Conservation (phyloP, 2,888 invertebrate genomes). For the Dasysyrphus albostriatus region DNA sequence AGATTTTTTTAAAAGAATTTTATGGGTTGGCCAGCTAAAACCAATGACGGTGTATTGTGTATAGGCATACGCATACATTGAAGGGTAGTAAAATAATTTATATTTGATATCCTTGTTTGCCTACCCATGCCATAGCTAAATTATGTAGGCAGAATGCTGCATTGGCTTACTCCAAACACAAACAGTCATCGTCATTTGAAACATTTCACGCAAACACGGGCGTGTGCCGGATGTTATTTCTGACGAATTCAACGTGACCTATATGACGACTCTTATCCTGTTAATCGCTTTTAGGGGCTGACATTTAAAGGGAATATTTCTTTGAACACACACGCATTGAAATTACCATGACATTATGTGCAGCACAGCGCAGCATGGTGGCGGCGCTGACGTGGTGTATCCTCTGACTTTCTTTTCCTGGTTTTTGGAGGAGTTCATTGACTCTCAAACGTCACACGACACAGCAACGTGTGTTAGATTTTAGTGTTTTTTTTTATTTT, state of each 20-base stretch:
- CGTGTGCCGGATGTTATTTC: conserved; percentile 73
- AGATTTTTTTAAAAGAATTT: conserved; percentile 40
- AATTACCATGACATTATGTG: conserved; percentile 56
- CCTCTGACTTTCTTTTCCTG: conserved; percentile 62
- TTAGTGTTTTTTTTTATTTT: neutral
- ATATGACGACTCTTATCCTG: conserved; percentile 73
- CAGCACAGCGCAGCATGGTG: neutral
- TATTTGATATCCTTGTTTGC: conserved; percentile 48
- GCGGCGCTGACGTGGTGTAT: conserved; percentile 12
- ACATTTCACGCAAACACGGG: conserved; percentile 58
- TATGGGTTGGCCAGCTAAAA: neutral
- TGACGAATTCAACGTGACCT: conserved; percentile 71
- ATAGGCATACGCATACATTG: neutral
- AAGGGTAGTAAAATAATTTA: conserved; percentile 15
- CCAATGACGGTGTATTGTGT: conserved; percentile 16
- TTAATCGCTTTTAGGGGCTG: conserved; percentile 62
- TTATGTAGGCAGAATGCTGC: conserved; percentile 33
- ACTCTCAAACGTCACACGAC: conserved; percentile 38
- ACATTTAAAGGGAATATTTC: conserved; percentile 59
- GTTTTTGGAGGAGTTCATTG: conserved; percentile 64
- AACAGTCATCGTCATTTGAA: conserved; percentile 26
- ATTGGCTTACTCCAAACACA: conserved; percentile 27
- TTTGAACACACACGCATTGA: conserved; percentile 41
- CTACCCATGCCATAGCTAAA: conserved; percentile 4
- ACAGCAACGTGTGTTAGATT: conserved; percentile 17